Conservation (phyloP, 1,140 invertebrate species). For the Steinernema khuongi region DNA sequence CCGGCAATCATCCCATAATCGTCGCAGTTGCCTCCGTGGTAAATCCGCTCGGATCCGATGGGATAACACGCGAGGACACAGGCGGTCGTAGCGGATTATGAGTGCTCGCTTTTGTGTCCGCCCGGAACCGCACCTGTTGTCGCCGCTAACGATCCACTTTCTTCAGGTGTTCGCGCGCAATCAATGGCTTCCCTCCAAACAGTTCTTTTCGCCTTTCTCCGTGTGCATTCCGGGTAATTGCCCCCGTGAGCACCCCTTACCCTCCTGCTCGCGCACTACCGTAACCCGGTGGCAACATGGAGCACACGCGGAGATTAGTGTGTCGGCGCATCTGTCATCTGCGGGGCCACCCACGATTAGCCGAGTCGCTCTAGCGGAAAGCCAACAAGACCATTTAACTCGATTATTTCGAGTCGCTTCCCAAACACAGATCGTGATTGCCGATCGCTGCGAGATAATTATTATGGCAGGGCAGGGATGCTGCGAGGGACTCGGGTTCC, state of each 20-base stretch:
- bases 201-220: background rate
- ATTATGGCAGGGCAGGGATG: slow-evolving; percentile 1
- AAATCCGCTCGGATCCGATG: no score
- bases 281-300: background rate
- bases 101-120: background rate
- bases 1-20: background rate
- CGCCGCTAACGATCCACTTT: background rate
- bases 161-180: slow-evolving; percentile 3
- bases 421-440: background rate
- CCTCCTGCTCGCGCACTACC: background rate
- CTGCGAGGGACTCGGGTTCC: background rate
- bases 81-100: slow-evolving; percentile 4
- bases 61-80: slow-evolving; percentile 8
- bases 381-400: slow-evolving; percentile 4
- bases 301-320: slow-evolving; percentile 1
- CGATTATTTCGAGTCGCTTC: background rate
- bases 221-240: slow-evolving; percentile 10
- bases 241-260: background rate
- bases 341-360: background rate
- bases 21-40: background rate
- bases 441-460: slow-evolving; percentile 19
- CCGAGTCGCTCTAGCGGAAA: background rate
- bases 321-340: background rate
- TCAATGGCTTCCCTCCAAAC: background rate
- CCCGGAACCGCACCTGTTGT: slow-evolving; percentile 14